A percentile compares a stretch with the other conserved stretches of the same genome.
Evolutionary conservation across 2,888 invertebrate species (phyloP).

Genomic region (Thelaira solivaga): DNA sequence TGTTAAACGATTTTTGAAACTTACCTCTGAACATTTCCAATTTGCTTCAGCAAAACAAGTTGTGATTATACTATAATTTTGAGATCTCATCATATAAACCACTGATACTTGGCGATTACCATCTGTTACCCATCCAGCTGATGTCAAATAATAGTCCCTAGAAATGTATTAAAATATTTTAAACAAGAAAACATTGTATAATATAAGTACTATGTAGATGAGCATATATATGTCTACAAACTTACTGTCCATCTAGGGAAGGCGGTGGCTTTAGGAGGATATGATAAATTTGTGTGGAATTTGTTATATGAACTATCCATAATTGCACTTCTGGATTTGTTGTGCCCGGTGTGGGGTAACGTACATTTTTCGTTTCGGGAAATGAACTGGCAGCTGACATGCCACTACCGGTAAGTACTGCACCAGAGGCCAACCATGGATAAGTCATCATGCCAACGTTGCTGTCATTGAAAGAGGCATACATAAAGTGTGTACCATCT

Average conservation of each 20-base stretch:
- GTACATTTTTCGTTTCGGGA: constrained; percentile 87
- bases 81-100: constrained; percentile 95
- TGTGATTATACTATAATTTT: constrained; percentile 92
- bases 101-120: constrained; percentile 88
- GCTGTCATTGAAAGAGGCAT: constrained; percentile 90
- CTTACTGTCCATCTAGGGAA: constrained; percentile 88
- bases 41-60: constrained; percentile 86
- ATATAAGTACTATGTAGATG: too few species aligned
- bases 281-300: constrained; percentile 81
- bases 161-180: constrained; percentile 26
- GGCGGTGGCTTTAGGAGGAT: constrained; percentile 86
- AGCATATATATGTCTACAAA: too few species aligned
- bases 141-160: constrained; percentile 94
- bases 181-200: not conserved
- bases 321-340: constrained; percentile 90
- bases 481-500: constrained; percentile 90
- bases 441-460: constrained; percentile 86
- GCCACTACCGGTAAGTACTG: constrained; percentile 80
- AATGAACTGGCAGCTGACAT: constrained; percentile 82
- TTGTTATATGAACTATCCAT: constrained; percentile 87
- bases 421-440: constrained; percentile 87
- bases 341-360: constrained; percentile 93
- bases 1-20: not conserved
- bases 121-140: constrained; percentile 91
- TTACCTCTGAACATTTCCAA: constrained; percentile 90